Base-by-base conservation (phyloP, 2,888 invertebrate genomes). In the Agrilus mali region DNA sequence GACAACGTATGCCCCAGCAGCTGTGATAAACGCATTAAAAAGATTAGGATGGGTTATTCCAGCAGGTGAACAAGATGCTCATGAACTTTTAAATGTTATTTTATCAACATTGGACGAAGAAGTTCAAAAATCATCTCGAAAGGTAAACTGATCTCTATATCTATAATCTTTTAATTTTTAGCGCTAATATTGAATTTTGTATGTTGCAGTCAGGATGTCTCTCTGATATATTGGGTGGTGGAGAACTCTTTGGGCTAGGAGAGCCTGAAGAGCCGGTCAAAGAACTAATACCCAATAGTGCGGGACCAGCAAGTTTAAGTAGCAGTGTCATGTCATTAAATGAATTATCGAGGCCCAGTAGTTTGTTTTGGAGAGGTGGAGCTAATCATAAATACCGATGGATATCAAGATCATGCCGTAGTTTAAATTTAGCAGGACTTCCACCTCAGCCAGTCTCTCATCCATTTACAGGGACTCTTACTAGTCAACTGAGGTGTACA, bases 51-150 rank as follows among this genome's bases (percentile, higher is more conserved):
- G 93, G 92, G 82, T 84, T 38, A 87, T 94, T 53, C 83, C 89
- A 0, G 76, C 82, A 16, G 90, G 89, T 51, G 90, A 95, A 68
- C 86, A 94, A 66, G 96, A 96, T 68, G 88, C 93, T 1, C 94
- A 94, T 62, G 95, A 96, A 67, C 66, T 96, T 41, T 80, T 95
- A 55, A 89, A 92, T 64, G 84, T 92, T 7, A 69, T 96, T 54
- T 72, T 93, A 7, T 80, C 86, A n/a, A 90, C 93, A 12, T 70
- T 95, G 39, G 92, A 93, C 60, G 88, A 92, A 60, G 95, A 96
- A 66, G 77, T 77, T 27, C 72, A 71, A 33, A 74, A 72, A 56
- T 71, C 74, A 63, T 64, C 72, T 12, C 71, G 71, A 54, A 76
- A 78, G 68, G 80, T 79, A 60, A 38, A 15, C 15, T 16, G 20